Evolutionary conservation across 2,888 invertebrate genomes (phyloP), one percentile per base, ranked within the genome.

Genomic region (Drosophila nr. fundita): DNA sequence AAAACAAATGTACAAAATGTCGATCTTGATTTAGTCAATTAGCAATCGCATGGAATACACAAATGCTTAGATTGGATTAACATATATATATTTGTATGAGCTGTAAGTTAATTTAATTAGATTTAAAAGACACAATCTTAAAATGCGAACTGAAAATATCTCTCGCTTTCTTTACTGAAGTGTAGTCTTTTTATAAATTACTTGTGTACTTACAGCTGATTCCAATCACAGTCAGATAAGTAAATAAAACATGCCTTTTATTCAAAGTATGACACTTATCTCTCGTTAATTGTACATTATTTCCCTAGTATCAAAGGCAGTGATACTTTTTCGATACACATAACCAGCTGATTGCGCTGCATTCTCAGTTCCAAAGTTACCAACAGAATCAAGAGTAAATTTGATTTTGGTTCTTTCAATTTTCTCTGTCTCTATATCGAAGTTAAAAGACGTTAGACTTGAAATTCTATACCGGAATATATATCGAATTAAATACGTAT

Each of bases 1-100:
- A 38, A 32, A 42, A 48, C 18, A 68, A 74, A 55, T 36, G 57
- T 75, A 45, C 65, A 66, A 45, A 53, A 34, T 49, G n/a, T 38
- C 24, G 45, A 54, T 61, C 45, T 50, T 60, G 36, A 42, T 59
- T 29, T 32, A 36, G 48, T 57, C 18, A 49, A 66, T 49, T 34
- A 13, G 32, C 4, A 38, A 42, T 36, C 34, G 30, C 32, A 67
- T 61, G 63, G 57, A 73, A 57, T 34, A 24, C 15, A 7, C 8
- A 24, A 45, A 24, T 24, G 21, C 4, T 45, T 21, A 45, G 45
- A 21, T 45, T 45, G 45, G 7, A 45, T 15, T 24, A 24, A 24
- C 15, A 49, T 18, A 5, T 27, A 10, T 27, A 10, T 27, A 21
- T 13, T 2, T 42, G 13, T 13, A 7, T 7, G 45, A 7, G 21